Evolutionary conservation across 2,888 invertebrate genomes (phyloP).

Genomic region (Harpalus rufipes): DNA sequence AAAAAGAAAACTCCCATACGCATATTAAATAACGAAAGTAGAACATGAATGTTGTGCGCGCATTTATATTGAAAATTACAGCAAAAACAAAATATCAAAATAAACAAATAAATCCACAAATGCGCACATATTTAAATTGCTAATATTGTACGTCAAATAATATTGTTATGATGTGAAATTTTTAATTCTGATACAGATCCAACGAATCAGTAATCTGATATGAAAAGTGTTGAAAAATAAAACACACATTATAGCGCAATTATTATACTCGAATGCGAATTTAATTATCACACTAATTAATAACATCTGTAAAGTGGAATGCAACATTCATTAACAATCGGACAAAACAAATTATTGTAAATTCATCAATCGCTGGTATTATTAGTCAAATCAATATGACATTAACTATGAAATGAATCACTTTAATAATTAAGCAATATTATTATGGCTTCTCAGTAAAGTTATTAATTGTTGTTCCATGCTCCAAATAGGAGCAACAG

Average conservation of each 20-base stretch:
- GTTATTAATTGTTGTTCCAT: too few species aligned
- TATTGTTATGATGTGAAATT: background rate
- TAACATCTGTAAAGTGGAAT: slow-evolving; percentile 5
- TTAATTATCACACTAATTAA: background rate
- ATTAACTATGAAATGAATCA: too few species aligned
- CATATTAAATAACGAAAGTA: background rate
- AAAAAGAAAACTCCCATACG: background rate
- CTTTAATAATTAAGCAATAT: too few species aligned
- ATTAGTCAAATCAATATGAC: background rate
- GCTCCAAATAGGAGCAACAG: background rate
- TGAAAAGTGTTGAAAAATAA: background rate
- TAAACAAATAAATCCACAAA: background rate
- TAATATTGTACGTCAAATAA: background rate
- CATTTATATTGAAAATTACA: slow-evolving; percentile 1
- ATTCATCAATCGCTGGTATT: background rate
- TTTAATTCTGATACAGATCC: background rate
- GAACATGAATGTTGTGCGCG: background rate
- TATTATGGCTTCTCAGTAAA: too few species aligned
- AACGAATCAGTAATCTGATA: background rate
- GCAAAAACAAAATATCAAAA: background rate
- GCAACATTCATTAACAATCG: background rate
- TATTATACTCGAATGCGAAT: background rate
- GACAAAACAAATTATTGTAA: background rate
- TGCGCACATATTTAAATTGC: background rate
- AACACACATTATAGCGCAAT: background rate